Conservation (phyloP, 2,113 vertebrate species). For the Limnothrissa miodon region DNA sequence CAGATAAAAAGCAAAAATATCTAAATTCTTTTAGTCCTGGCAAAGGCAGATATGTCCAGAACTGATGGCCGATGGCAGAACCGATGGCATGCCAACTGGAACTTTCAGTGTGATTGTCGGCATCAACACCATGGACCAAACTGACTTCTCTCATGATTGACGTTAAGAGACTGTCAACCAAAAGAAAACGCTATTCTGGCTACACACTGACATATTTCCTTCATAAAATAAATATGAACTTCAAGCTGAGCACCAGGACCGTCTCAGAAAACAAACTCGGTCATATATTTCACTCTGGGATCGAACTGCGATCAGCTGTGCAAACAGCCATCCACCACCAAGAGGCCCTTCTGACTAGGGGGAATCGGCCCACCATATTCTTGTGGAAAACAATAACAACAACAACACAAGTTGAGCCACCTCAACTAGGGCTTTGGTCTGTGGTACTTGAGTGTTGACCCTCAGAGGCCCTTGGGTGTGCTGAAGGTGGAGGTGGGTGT, state of each 20-base stretch:
- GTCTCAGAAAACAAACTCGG: constrained; percentile 74
- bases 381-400: constrained; percentile 1
- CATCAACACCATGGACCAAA: constrained; percentile 5
- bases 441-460: too few species aligned
- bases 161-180: constrained; percentile 32
- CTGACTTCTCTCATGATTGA: constrained; percentile 26
- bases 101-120: neutral
- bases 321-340: constrained; percentile 72
- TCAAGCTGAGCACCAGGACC: constrained; percentile 67
- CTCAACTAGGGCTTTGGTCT: neutral
- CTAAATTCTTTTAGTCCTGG: neutral
- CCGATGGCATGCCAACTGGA: neutral
- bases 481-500: neutral
- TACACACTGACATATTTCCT: constrained; percentile 67
- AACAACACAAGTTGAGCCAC: neutral
- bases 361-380: constrained; percentile 38
- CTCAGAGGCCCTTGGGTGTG: too few species aligned
- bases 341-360: constrained; percentile 53
- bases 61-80: neutral
- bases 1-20: neutral
- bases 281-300: constrained; percentile 71
- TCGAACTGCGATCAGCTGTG: constrained; percentile 75
- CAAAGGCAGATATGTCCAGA: neutral
- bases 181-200: constrained; percentile 51
- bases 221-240: constrained; percentile 78